Conservation (phyloP, 2,888 invertebrate species). For the Caenorhabditis becei region DNA sequence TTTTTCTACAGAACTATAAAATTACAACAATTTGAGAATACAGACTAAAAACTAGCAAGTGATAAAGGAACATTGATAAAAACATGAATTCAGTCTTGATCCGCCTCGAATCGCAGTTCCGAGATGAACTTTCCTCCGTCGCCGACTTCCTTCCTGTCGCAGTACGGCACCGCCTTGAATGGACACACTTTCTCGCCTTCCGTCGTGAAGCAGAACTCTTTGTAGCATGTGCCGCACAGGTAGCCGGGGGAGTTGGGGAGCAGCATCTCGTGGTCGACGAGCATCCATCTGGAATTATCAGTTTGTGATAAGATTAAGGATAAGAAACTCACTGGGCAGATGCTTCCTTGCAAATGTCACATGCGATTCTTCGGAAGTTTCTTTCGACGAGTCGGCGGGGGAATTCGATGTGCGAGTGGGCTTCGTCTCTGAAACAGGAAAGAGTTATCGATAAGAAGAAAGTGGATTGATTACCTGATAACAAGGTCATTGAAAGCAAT, state of each 20-base stretch:
- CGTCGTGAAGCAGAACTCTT: slow-evolving; percentile 57
- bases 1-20: no score
- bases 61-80: not conserved
- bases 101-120: slow-evolving; percentile 31
- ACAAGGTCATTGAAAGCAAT: slow-evolving; percentile 89
- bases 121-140: slow-evolving; percentile 56
- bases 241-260: slow-evolving; percentile 56
- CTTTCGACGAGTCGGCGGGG: slow-evolving; percentile 64
- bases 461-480: slow-evolving; percentile 40
- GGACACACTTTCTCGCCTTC: slow-evolving; percentile 53
- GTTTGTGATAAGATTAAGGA: not conserved
- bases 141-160: slow-evolving; percentile 63
- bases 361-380: slow-evolving; percentile 64
- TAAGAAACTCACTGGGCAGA: slow-evolving; percentile 59
- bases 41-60: no score
- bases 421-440: slow-evolving; percentile 36
- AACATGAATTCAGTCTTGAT: not conserved
- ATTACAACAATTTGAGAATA: no score
- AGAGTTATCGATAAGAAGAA: not conserved
- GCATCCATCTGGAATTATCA: slow-evolving; percentile 58
- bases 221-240: slow-evolving; percentile 62
- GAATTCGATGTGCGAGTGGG: slow-evolving; percentile 19
- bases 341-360: slow-evolving; percentile 59
- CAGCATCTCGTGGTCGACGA: slow-evolving; percentile 57
- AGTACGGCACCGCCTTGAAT: slow-evolving; percentile 69